Evolutionary conservation across 2,797 vertebrate species (phyloP).

Genomic region (Ctenosaura bakeri): DNA sequence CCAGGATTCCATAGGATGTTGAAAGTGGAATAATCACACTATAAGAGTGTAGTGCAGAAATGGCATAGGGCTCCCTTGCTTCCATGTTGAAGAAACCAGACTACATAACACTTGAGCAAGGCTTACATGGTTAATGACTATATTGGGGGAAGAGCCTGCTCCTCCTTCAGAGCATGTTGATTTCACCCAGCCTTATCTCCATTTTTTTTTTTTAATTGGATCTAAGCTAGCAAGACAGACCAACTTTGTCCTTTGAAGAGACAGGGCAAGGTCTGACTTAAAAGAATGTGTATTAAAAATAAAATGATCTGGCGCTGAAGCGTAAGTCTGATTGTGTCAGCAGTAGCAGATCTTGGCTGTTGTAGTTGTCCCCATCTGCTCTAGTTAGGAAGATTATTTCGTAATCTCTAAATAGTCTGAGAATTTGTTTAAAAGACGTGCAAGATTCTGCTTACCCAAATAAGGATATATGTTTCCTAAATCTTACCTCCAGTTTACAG

Average conservation of each 20-base stretch:
- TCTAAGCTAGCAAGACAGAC: background rate
- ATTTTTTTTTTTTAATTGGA: background rate
- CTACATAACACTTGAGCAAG: too few relatives aligned
- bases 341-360: background rate
- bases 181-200: background rate
- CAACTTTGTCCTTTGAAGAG: background rate
- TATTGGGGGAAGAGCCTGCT: background rate
- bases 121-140: background rate
- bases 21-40: too few relatives aligned
- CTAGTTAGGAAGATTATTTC: conserved; percentile 21
- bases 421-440: conserved; percentile 40
- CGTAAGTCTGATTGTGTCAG: background rate
- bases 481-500: conserved; percentile 9
- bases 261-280: background rate
- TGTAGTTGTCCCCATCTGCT: conserved; percentile 24
- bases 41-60: too few relatives aligned
- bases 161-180: background rate
- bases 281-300: conserved; percentile 18
- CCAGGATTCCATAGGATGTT: too few relatives aligned
- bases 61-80: too few relatives aligned
- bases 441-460: conserved; percentile 28
- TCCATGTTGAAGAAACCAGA: too few relatives aligned
- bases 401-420: conserved; percentile 21
- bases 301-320: background rate
- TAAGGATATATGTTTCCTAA: conserved; percentile 5